Evolutionary conservation across 2,797 vertebrate species (phyloP).

Genomic region (Erethizon dorsatum): DNA sequence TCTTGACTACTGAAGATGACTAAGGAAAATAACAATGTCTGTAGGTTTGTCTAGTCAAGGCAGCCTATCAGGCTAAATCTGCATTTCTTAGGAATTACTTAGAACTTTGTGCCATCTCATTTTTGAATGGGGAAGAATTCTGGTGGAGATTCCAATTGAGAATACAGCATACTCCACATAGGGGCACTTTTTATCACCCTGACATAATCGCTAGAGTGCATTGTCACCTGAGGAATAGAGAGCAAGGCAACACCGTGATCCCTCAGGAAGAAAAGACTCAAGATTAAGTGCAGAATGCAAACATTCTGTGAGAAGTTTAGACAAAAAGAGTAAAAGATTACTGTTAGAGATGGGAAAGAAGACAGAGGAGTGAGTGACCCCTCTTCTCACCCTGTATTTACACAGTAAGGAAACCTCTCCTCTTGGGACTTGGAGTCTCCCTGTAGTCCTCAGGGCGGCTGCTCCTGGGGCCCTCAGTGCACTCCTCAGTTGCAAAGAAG

Average conservation of each 20-base stretch:
- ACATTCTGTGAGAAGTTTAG: constrained; percentile 17
- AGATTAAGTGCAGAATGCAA: neutral
- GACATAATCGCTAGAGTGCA: neutral
- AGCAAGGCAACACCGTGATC: neutral
- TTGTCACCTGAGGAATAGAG: neutral
- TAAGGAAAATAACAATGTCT: constrained; percentile 43
- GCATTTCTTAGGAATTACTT: neutral
- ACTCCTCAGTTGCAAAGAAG: constrained; percentile 54
- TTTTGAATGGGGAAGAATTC: neutral
- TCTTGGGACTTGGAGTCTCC: neutral
- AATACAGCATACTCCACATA: neutral
- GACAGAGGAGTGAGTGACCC: neutral
- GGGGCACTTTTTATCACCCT: neutral
- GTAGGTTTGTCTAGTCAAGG: neutral
- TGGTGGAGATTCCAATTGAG: neutral
- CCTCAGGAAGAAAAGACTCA: neutral
- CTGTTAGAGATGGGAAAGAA: neutral
- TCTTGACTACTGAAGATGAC: neutral
- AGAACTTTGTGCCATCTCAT: neutral
- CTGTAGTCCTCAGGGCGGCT: neutral
- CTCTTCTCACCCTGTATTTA: neutral
- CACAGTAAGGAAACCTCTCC: neutral
- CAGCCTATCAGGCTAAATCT: neutral
- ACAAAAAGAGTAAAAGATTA: neutral
- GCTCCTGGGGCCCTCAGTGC: neutral